Evolutionary conservation across 1,140 invertebrate species (phyloP), one percentile per base, ranked within the genome.

Genomic region (Solen grandis): DNA sequence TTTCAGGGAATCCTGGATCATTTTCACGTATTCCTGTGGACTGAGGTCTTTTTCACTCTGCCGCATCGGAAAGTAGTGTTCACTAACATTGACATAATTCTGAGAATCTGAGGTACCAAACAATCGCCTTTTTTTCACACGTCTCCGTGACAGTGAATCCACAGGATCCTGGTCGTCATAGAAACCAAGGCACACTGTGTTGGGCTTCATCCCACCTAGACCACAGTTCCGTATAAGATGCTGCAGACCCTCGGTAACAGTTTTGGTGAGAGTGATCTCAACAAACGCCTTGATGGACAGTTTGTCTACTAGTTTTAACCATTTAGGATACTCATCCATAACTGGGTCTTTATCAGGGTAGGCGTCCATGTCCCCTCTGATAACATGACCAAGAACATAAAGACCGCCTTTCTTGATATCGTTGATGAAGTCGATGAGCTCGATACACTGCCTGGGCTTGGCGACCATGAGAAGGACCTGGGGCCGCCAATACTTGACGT

Each of bases 401-500:
- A 99, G 93, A 19, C 99, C 99, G 84, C 97, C 97, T 92, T 99
- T 99, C 91, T 99, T 99, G 85, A 99, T 94, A 91, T 99, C 98
- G 91, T 99, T 99, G 1, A 99, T 96, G 93, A 99, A 99, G 92
- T 97, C 96, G 54, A 99, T 98, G 5, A 99, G 92, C 0, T 97
- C 96, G 87, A 97, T 96, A 1, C 95, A 94, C 10, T 96, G 96
- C n/a, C 98, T 93, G 1, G 98, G 98, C 81, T 97, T 98, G 0
- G 96, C 95, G 4, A 99, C 96, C 92, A 99, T 94, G 0, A 99
- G 92, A 13, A 99, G 91, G 91, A 99, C 97, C 93, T 99, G 99
- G 0, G 99, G 99, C 33, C 99, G 93, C 99, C 99, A 99, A 92
- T 98, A 99, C 93, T 99, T 99, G 0, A 99, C 97, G 91, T 99